phyloP scores from a whole-genome alignment of 1,140 invertebrate genomes.

The Drosophila sturtevanti region DNA sequence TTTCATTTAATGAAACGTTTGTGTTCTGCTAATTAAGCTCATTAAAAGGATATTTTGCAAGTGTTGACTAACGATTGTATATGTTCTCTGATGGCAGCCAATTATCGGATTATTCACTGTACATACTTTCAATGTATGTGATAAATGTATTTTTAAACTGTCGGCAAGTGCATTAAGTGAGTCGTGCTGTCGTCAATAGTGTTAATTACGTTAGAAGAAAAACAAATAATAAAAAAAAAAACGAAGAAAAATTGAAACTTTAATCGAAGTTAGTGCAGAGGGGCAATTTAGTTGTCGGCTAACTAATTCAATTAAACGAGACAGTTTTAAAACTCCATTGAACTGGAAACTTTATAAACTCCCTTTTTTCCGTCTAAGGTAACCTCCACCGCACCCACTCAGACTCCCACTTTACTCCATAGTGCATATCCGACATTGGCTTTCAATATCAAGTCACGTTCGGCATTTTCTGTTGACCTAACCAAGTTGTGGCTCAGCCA shows the following conservation, averaged over 20 bases:
- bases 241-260: background rate
- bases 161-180: constrained; percentile 19
- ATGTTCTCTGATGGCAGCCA: background rate
- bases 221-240: background rate
- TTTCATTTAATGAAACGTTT: no score
- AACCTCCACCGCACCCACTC: constrained; percentile 20
- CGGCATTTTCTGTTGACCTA: constrained; percentile 46
- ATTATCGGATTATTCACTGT: background rate
- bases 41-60: no score
- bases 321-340: constrained; percentile 40
- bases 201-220: constrained; percentile 20
- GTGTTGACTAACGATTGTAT: no score
- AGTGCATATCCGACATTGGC: constrained; percentile 54
- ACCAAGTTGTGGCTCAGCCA: constrained; percentile 20
- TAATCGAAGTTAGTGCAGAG: constrained; percentile 26
- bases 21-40: no score
- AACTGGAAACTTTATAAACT: constrained; percentile 22
- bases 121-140: background rate
- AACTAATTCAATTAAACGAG: constrained; percentile 43
- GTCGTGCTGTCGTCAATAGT: constrained; percentile 4
- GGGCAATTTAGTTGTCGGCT: background rate
- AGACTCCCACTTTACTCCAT: background rate
- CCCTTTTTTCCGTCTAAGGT: constrained; percentile 10
- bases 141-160: background rate
- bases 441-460: constrained; percentile 76